Conservation (phyloP, 2,888 invertebrate species). For the Macrophya alboannulata region DNA sequence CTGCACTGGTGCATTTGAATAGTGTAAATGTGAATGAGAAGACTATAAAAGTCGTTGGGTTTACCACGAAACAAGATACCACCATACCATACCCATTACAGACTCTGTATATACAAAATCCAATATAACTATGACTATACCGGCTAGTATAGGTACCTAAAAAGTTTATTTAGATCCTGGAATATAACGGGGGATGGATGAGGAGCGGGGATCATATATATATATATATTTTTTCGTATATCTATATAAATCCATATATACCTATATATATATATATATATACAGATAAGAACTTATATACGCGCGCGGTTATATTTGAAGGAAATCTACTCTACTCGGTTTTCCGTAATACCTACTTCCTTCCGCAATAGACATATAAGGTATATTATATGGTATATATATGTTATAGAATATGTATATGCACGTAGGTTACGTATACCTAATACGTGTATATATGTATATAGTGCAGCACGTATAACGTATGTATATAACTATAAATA, state of each 20-base stretch:
- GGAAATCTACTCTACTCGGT: not conserved
- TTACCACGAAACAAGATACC: slow-evolving; percentile 48
- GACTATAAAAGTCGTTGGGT: slow-evolving; percentile 40
- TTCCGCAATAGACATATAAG: slow-evolving; percentile 62
- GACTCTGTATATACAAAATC: not conserved
- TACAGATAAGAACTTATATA: too few relatives aligned
- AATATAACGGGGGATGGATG: not conserved
- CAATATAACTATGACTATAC: not conserved
- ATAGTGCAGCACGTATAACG: not conserved
- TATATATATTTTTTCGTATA: not conserved
- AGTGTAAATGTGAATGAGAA: slow-evolving; percentile 16
- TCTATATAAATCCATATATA: too few relatives aligned
- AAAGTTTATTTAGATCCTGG: slow-evolving; percentile 19
- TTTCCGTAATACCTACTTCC: slow-evolving; percentile 53
- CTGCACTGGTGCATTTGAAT: not conserved
- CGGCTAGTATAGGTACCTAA: not conserved
- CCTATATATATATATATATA: not conserved
- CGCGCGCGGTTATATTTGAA: not conserved
- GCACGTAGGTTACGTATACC: not conserved
- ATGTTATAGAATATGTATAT: not conserved
- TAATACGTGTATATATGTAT: not conserved
- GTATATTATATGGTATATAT: not conserved
- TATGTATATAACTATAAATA: slow-evolving; percentile 62
- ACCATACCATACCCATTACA: not conserved
- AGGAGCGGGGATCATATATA: not conserved